Conservation (phyloP, 2,113 vertebrate species). For the Clarias batrachus region DNA sequence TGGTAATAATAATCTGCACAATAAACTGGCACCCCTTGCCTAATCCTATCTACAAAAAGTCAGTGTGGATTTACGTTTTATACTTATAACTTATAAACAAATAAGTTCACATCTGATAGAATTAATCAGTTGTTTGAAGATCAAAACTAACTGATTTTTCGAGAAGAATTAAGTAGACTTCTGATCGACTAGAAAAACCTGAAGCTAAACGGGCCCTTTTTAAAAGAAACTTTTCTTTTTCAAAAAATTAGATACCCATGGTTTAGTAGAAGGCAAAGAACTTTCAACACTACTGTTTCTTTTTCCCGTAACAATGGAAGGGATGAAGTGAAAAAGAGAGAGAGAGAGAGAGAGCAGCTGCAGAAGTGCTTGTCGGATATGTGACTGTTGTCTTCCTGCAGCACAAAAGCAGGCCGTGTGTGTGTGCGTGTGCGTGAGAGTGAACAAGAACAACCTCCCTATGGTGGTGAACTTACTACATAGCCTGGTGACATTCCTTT, state of each 20-base stretch:
- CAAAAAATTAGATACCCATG: background rate
- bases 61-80: background rate
- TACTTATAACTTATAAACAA: background rate
- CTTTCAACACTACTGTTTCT: constrained; percentile 68
- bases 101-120: background rate
- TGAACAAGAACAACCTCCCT: constrained; percentile 64
- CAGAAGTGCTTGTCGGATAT: constrained; percentile 66
- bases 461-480: constrained; percentile 67
- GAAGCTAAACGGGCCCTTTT: background rate
- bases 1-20: background rate
- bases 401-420: constrained; percentile 70
- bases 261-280: constrained; percentile 64
- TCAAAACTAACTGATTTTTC: background rate
- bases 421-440: constrained; percentile 71
- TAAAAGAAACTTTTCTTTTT: too few relatives aligned
- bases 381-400: constrained; percentile 73
- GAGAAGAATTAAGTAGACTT: background rate
- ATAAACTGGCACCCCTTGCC: background rate
- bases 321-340: background rate
- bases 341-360: constrained; percentile 68
- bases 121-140: background rate
- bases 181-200: background rate
- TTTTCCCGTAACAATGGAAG: constrained; percentile 79
- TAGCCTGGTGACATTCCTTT: constrained; percentile 48
- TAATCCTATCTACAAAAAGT: background rate